Base-by-base conservation (phyloP, 2,888 invertebrate genomes). In the Luperina testacea region DNA sequence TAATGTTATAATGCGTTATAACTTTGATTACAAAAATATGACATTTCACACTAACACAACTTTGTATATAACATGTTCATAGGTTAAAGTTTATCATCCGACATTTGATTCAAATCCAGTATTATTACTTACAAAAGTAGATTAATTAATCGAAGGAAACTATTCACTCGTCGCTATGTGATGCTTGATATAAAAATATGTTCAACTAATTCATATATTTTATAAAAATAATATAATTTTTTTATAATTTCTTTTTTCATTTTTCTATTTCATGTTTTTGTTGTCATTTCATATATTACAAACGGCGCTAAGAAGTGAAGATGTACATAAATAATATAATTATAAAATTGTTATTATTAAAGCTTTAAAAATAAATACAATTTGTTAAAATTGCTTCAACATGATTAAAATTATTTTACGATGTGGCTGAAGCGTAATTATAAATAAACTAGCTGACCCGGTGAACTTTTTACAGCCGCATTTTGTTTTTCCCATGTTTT, bases 1-100 rank as follows among this genome's bases (percentile, higher is more conserved):
- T 81, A 69, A 80, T 72, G 76, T 81, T 76, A 45, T 48, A 72
- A 83, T 80, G 80, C 78, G 75, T 74, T 77, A 78, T 71, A 83
- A 81, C 75, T 71, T 75, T 82, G 70, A 75, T 80, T 87, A 87
- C 79, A 87, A 87, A 87, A 87, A 87, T 87, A 87, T 78, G 75
- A 72, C 77, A 84, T 82, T 74, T 76, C 75, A 77, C 72, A 75
- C 72, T 70, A 73, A 79, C 78, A 80, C 69, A 78, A 79, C 77
- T 73, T 17, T 70, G 74, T 86, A 63, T 61, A 72, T 48, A 84
- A 75, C 75, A 80, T 73, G 71, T 20, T 78, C 77, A 70, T 42
- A 80, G 86, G 82, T 86, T 57, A 77, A 77, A 87, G 84, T 78
- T 81, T 87, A 87, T 87, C 87, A 48, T 73, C 63, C 65, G 51